Evolutionary conservation across 2,888 invertebrate genomes (phyloP), one percentile per base, ranked within the genome.

Genomic region (Drosophila bunnanda): DNA sequence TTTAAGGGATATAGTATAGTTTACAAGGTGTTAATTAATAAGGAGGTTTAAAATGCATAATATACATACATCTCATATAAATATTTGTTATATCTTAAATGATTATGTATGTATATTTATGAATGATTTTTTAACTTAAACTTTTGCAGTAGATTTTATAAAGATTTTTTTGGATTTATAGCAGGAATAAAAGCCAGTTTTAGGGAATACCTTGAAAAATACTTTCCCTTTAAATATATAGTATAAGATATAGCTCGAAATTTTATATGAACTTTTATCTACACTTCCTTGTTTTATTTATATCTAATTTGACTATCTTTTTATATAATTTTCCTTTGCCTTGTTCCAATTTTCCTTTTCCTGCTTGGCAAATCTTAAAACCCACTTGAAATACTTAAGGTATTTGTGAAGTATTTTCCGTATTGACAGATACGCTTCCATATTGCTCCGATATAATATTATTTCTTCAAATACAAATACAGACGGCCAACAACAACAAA

Each of bases 361-460:
- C 59, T 28, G 20, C 30, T 66, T 66, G 50, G 34, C 50, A 57
- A 71, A 71, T 57, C 48, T 17, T 9, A 4, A 41, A 66, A 20
- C 39, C 34, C 59, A 22, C 22, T 25, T 32, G 50, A 32, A 39
- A 38, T 64, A 64, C 22, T 20, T 34, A 1, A 30, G 30, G 38
- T 48, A 20, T 36, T 25, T 39, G 20, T 50, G 32, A 22, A 70
- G 17, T 39, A 70, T 41, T n/a, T 48, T 15, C 71, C 69, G 17
- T 67, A 70, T 67, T 57, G 39, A 70, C 67, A 59, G 61, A 50
- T 25, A 28, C 44, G 25, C 44, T 44, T 75, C 85, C 88, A 80
- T 53, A 78, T 88, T 79, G 66, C 82, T 68, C 65, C 69, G 68
- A 32, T 50, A 71, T 82, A 44, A 28, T 46, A 44, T 44, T 61